Evolutionary conservation across 2,888 invertebrate genomes (phyloP).

Genomic region (Meteorus cinctellus): DNA sequence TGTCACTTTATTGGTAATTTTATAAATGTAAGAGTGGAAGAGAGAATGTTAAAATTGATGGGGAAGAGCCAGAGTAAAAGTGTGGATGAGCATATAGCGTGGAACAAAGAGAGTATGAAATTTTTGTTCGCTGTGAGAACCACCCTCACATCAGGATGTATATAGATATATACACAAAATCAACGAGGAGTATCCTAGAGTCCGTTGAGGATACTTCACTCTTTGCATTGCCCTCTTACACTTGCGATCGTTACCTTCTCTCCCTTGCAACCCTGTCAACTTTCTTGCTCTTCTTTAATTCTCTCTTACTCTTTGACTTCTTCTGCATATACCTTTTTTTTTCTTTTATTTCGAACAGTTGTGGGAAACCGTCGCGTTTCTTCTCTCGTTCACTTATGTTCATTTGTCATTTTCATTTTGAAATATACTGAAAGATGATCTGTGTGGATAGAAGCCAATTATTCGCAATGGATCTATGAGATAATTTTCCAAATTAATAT

Average conservation of each 20-base stretch:
- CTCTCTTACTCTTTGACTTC: slow-evolving; percentile 35
- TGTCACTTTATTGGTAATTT: neutral
- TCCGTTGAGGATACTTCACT: slow-evolving; percentile 70
- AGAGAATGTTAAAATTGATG: slow-evolving; percentile 7
- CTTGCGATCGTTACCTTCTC: slow-evolving; percentile 52
- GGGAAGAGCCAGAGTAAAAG: slow-evolving; percentile 40
- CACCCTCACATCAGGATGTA: slow-evolving; percentile 42
- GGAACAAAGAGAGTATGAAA: slow-evolving; percentile 65
- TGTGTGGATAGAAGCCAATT: too few relatives aligned
- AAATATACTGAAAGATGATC: too few relatives aligned
- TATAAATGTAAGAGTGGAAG: slow-evolving; percentile 14
- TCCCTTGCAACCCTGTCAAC: slow-evolving; percentile 41
- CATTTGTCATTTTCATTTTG: neutral
- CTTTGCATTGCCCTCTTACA: slow-evolving; percentile 63
- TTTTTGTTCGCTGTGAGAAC: slow-evolving; percentile 68
- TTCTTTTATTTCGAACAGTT: slow-evolving; percentile 43
- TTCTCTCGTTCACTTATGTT: slow-evolving; percentile 32
- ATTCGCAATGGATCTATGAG: too few relatives aligned
- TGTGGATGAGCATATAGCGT: slow-evolving; percentile 45
- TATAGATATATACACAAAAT: slow-evolving; percentile 52
- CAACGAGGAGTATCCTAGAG: slow-evolving; percentile 71
- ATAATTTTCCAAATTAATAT: too few relatives aligned
- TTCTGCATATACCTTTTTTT: slow-evolving; percentile 43
- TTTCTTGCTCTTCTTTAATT: slow-evolving; percentile 43
- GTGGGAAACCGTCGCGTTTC: slow-evolving; percentile 56